Conservation (phyloP, 2,888 invertebrate genomes). For the Scaptomyza tumidula region DNA sequence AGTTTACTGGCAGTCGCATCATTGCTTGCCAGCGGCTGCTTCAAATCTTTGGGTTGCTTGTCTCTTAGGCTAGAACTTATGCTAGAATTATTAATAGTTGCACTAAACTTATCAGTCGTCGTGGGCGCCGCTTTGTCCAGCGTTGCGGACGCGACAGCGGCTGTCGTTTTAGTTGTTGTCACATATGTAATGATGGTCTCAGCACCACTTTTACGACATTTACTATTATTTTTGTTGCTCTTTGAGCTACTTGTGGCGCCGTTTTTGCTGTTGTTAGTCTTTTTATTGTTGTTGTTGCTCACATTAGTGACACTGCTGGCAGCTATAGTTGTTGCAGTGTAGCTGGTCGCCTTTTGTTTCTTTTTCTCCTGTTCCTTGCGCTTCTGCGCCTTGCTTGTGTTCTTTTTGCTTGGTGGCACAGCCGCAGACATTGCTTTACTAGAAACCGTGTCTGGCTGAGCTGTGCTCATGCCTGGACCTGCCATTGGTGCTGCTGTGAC, state of each 20-base stretch:
- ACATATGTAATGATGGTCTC: constrained; percentile 40
- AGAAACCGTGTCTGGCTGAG: constrained; percentile 12
- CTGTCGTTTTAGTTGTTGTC: constrained; percentile 54
- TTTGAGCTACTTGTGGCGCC: constrained; percentile 23
- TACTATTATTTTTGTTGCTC: constrained; percentile 28
- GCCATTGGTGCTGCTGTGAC: constrained; percentile 6
- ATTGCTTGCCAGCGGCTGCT: constrained; percentile 27
- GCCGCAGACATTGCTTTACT: constrained; percentile 27
- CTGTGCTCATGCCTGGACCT: background rate
- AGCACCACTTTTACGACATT: constrained; percentile 24
- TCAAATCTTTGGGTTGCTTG: constrained; percentile 52
- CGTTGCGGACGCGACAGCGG: constrained; percentile 41
- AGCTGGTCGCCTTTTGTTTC: constrained; percentile 55
- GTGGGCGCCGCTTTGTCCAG: constrained; percentile 55
- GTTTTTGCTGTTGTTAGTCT: constrained; percentile 32
- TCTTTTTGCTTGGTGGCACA: constrained; percentile 52
- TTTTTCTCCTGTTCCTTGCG: constrained; percentile 79
- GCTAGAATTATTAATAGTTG: constrained; percentile 77
- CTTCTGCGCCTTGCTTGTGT: constrained; percentile 67
- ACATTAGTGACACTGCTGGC: constrained; percentile 38
- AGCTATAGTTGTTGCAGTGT: constrained; percentile 19
- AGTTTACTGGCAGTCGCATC: constrained; percentile 18
- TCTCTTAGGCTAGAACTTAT: constrained; percentile 76
- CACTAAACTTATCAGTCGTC: constrained; percentile 81
- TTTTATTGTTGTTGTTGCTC: constrained; percentile 41